These are phyloP conservation scores for Arbacia lixula DNA, from an alignment of 53 echinoderm and acorn worm species.

Conservation along the genomic window DNA sequence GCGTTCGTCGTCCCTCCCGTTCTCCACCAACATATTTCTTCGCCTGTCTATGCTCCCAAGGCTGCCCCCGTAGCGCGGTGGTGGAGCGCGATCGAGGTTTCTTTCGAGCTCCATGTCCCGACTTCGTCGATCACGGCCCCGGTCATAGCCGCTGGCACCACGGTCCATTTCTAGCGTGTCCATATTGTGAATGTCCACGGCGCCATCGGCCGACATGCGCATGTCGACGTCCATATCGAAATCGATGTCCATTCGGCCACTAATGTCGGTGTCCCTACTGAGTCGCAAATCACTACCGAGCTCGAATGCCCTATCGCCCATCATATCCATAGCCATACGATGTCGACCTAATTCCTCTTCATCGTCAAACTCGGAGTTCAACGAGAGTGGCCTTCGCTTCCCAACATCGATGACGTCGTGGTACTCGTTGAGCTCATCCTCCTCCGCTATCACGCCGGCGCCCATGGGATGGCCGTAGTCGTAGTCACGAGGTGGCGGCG, in stretches of 20 bases:
- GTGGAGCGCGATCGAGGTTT: slow-evolving; percentile 30
- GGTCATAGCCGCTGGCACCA: slow-evolving; percentile 12
- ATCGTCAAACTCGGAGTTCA: slow-evolving; percentile 49
- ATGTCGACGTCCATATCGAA: slow-evolving; percentile 52
- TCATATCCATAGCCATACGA: slow-evolving; percentile 39
- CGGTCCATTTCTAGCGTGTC: slow-evolving; percentile 48
- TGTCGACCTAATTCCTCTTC: slow-evolving; percentile 41
- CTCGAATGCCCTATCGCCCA: slow-evolving; percentile 24
- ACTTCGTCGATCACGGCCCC: slow-evolving; percentile 22
- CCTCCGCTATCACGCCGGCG: neutral
- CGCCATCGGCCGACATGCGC: slow-evolving; percentile 48
- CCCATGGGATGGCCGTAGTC: slow-evolving; percentile 40
- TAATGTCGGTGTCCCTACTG: slow-evolving; percentile 30
- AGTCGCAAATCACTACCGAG: slow-evolving; percentile 37
- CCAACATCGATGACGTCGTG: slow-evolving; percentile 39
- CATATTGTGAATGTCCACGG: slow-evolving; percentile 41
- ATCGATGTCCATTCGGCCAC: slow-evolving; percentile 32
- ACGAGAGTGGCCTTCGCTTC: slow-evolving; percentile 21
- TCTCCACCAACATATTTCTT: neutral
- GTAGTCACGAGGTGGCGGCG: slow-evolving; percentile 48
- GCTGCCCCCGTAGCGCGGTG: slow-evolving; percentile 17
- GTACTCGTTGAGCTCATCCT: slow-evolving; percentile 31
- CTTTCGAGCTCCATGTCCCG: slow-evolving; percentile 42
- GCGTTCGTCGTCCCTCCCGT: slow-evolving; percentile 10
- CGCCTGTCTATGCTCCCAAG: slow-evolving; percentile 24